Base-by-base conservation (phyloP, 2,113 vertebrate genomes). In the Rissa tridactyla region DNA sequence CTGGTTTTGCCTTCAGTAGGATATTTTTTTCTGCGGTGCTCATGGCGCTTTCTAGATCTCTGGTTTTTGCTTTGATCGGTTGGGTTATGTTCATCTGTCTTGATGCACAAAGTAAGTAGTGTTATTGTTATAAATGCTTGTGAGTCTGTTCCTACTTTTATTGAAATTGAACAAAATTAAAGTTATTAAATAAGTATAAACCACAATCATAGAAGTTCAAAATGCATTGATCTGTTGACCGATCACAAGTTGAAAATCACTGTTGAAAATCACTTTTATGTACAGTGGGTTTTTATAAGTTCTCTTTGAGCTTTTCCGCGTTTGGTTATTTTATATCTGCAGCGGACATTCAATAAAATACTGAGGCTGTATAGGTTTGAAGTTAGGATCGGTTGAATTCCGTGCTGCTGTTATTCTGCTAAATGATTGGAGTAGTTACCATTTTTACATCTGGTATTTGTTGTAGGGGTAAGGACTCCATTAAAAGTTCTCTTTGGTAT, bases 51-150 rank as follows among this genome's bases (percentile, higher is more conserved):
- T 32, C 66, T 52, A 57, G 71, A 54, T 75, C 29, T 58, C 66
- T 96, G 78, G 5, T 32, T 88, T 77, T 95, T 5, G 11, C 60
- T 58, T 72, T 85, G 75, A 5, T 91, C 1, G 0, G 42, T 51
- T 92, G 86, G 58, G 58, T 58, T 69, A 11, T 0, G 0, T 80
- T 97, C 89, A 25, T 18, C 78, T 30, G 57, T 69, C 66, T 92
- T 0, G 8, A 96, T 38, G 95, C 97, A 52, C 94, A 92, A 62
- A 5, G 97, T 97, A 81, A 97, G 96, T 97, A 77, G 40, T 40
- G 11, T 57, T 22, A 4, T 10, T 46, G 82, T 79, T 66, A 34
- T 76, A 75, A 80, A 66, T 34, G 14, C 38, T 66, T 38, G 2
- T 46, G 61, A 55, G 27, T 62, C 13, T 84, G 25, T 73, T 40